Evolutionary conservation across 1,140 invertebrate genomes (phyloP).

Genomic region (Zaprionus ornatus): DNA sequence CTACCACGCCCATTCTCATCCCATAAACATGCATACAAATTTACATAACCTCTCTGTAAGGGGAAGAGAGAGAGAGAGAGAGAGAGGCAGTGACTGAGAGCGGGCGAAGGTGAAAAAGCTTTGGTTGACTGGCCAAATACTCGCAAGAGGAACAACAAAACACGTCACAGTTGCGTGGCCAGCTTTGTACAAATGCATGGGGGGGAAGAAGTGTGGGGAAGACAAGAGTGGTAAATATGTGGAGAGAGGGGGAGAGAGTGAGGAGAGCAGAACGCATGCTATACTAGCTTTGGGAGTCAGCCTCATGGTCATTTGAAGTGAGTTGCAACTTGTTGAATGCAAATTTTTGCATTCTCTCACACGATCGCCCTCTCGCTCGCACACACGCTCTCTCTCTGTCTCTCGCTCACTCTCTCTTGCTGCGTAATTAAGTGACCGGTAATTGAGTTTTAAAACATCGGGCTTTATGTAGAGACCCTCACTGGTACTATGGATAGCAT

Average conservation of each 20-base stretch:
- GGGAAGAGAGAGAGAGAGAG: conserved; percentile 21
- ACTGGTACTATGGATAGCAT: conserved; percentile 12
- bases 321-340: conserved; percentile 62
- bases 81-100: neutral
- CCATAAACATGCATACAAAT: conserved; percentile 6
- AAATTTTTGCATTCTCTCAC: conserved; percentile 59
- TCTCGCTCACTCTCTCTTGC: neutral
- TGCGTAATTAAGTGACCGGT: conserved; percentile 74
- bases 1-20: conserved; percentile 52
- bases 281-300: conserved; percentile 39
- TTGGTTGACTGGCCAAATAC: conserved; percentile 69
- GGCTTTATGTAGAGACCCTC: conserved; percentile 31
- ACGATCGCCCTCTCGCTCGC: conserved; percentile 18
- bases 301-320: conserved; percentile 55
- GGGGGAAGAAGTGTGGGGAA: conserved; percentile 10
- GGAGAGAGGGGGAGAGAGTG: neutral
- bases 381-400: conserved; percentile 7
- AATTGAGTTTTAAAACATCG: conserved; percentile 73
- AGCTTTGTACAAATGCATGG: conserved; percentile 51
- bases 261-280: conserved; percentile 38
- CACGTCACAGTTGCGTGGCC: conserved; percentile 76
- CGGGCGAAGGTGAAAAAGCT: conserved; percentile 52
- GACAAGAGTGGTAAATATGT: conserved; percentile 9
- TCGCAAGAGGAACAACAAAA: conserved; percentile 31
- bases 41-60: conserved; percentile 64